Percentiles rank a stretch among this genome's conserved stretches.
Conservation (phyloP, 2,888 invertebrate genomes). For the Diplazon laetatorius region DNA sequence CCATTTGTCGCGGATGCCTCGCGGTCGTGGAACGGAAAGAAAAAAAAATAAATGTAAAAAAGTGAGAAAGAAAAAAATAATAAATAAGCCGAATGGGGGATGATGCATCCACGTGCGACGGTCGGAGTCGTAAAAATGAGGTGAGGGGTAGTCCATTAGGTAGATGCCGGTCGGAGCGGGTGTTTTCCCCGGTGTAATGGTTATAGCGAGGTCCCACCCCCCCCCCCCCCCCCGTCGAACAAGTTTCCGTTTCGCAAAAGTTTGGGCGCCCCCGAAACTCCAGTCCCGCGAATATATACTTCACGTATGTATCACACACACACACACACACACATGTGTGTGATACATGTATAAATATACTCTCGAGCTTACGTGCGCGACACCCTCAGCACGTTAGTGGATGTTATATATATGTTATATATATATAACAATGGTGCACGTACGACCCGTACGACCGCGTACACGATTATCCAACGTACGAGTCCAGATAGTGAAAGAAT, state of each 20-base stretch:
- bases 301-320: no score
- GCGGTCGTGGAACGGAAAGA: conserved; percentile 18
- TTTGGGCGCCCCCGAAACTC: background rate
- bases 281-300: conserved; percentile 24
- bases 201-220: conserved; percentile 42
- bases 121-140: conserved; percentile 53
- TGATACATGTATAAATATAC: conserved; percentile 9
- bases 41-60: conserved; percentile 5
- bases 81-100: conserved; percentile 8
- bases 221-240: conserved; percentile 29
- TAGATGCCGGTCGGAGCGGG: conserved; percentile 38
- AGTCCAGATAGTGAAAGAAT: conserved; percentile 45
- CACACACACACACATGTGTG: no score
- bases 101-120: conserved; percentile 35
- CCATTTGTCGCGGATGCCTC: conserved; percentile 42
- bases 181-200: conserved; percentile 48
- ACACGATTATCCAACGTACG: conserved; percentile 41
- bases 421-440: no score
- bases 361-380: conserved; percentile 3
- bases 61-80: no score
- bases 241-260: conserved; percentile 28
- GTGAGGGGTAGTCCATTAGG: conserved; percentile 45
- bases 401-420: background rate
- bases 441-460: conserved; percentile 50
- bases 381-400: conserved; percentile 27